phyloP scores from a whole-genome alignment of 2,888 invertebrate species.

The Enchytraeus crypticus region DNA sequence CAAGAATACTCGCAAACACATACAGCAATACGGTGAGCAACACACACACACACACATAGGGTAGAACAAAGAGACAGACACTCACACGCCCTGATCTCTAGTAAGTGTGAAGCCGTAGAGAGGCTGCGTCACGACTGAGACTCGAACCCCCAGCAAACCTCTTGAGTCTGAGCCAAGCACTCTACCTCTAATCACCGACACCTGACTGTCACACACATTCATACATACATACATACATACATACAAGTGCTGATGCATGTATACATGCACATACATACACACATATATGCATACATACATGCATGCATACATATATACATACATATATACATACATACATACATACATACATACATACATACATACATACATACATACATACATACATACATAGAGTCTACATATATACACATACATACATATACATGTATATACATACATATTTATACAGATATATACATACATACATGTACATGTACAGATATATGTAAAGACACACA shows the following conservation, averaged over 20 bases:
- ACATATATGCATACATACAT: not conserved
- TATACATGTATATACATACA: conserved; percentile 2
- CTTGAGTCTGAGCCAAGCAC: conserved; percentile 5
- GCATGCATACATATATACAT: not conserved
- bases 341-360: conserved; percentile 5
- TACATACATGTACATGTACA: conserved; percentile 2
- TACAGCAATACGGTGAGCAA: too few species aligned
- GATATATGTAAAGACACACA: too few species aligned
- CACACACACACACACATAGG: too few species aligned
- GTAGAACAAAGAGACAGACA: too few species aligned
- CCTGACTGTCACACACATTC: conserved; percentile 12
- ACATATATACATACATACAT: conserved; percentile 4
- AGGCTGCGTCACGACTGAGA: conserved; percentile 9
- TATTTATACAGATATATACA: conserved; percentile 1
- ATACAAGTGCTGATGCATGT: not conserved
- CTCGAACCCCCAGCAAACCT: conserved; percentile 12
- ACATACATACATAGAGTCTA: too few species aligned
- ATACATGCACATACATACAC: conserved; percentile 2
- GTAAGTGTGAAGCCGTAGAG: conserved; percentile 17
- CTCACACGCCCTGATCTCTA: conserved; percentile 17
- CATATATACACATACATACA: conserved; percentile 4
- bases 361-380: conserved; percentile 1
- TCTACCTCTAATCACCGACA: conserved; percentile 16
- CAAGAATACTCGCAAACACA: too few species aligned
- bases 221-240: conserved; percentile 4